Conservation (phyloP, 2,797 vertebrate genomes). For the Myiothlypis coronata region DNA sequence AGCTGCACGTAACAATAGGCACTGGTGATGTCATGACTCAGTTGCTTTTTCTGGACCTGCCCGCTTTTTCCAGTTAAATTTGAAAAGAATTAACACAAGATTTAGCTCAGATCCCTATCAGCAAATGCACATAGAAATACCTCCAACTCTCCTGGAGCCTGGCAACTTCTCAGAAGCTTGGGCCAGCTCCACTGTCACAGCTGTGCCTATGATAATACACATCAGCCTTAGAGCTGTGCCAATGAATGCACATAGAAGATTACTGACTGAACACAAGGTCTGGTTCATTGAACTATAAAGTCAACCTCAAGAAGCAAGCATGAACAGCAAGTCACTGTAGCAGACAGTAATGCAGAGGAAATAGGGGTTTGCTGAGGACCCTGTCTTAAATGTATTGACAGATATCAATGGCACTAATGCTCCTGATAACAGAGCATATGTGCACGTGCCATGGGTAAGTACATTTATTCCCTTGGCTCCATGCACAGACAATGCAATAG, state of each 20-base stretch:
- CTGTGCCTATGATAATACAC: background rate
- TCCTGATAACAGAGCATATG: background rate
- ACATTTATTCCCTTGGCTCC: background rate
- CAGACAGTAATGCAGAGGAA: background rate
- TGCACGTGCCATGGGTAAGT: background rate
- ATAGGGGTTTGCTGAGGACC: background rate
- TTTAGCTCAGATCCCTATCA: background rate
- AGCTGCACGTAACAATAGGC: background rate
- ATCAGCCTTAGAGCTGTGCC: background rate
- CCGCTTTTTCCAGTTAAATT: background rate
- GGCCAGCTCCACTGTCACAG: background rate
- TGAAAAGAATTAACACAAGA: background rate
- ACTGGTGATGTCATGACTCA: background rate
- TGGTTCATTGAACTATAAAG: background rate
- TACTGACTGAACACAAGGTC: background rate
- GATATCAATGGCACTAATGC: background rate
- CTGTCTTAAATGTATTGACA: background rate
- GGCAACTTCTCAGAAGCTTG: background rate
- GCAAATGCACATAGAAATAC: background rate
- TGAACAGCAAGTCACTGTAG: background rate
- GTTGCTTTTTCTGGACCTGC: background rate
- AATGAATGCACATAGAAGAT: background rate
- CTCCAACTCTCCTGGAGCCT: background rate
- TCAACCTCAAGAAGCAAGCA: background rate
- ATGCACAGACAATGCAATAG: rapidly evolving